Base-by-base conservation (phyloP, 2,888 invertebrate species). In the Conus canariensis region DNA sequence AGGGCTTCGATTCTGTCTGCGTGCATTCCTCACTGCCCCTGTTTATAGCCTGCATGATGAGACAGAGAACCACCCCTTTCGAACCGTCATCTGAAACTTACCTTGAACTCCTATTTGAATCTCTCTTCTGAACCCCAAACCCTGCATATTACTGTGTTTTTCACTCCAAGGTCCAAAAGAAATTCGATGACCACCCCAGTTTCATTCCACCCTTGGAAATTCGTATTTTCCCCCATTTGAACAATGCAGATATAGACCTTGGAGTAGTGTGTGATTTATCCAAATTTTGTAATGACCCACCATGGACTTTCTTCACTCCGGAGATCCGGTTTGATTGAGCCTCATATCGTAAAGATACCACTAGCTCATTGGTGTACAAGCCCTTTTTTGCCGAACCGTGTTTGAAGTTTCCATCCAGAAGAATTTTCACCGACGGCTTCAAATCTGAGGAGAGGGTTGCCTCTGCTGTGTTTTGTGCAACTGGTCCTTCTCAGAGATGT, bases 21-120 rank as follows among this genome's bases (percentile, higher is more conserved):
- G 60, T 9, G 88, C 77, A 19, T 88, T 88, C 56, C 77, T 77
- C 19, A 88, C 88, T 12, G 22, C 88, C 59, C 88, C 77, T 16
- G 80, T 88, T 30, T 19, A 74, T 22, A 74, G 88, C 30, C 64
- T 87, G n/a, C n/a, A 87, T 64, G 87, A n/a, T 67, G 87, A 87
- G 14, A 64, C 87, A 10, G 30, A 30, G 14, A 25, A 87, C 6
- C 87, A 10, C 60, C 16, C 60, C 10, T 64, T 64, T 64, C 16
- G 16, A 64, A 64, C 45, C 4, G 45, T 45, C 45, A 45, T 1
- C 45, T 45, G 45, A 45, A 45, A 45, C 45, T 45, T 45, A 45
- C 45, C 45, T 45, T 45, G 45, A 45, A 45, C 16, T 64, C 10
- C 60, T 64, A 64, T 64, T 16, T 64, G 60, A 64, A 64, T 14